Evolutionary conservation across 2,113 vertebrate species (phyloP).

Genomic region (Nothoprocta perdicaria): DNA sequence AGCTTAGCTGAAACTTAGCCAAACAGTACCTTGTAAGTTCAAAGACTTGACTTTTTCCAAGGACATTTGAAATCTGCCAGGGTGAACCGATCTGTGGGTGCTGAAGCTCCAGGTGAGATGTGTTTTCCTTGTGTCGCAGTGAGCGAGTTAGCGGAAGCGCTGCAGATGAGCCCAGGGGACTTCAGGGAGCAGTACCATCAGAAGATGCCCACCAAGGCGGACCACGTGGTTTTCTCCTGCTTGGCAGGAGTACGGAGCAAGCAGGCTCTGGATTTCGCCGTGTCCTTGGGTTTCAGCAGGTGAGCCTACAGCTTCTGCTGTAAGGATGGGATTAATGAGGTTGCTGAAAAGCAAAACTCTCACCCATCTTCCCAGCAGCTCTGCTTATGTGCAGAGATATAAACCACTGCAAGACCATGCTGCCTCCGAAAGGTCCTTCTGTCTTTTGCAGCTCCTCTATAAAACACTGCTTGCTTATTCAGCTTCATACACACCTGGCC

Average conservation of each 20-base stretch:
- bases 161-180: conserved; percentile 83
- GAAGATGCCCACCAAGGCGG: conserved; percentile 83
- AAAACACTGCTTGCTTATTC: neutral
- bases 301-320: conserved; percentile 42
- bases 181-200: conserved; percentile 87
- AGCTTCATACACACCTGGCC: neutral
- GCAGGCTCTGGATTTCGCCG: conserved; percentile 80
- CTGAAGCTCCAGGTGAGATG: neutral
- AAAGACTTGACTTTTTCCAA: neutral
- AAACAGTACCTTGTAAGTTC: neutral
- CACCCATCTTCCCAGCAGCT: neutral
- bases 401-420: neutral
- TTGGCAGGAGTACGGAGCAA: conserved; percentile 88
- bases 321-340: neutral
- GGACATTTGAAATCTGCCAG: neutral
- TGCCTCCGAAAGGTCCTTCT: neutral
- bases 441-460: neutral
- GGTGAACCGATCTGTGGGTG: neutral
- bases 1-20: neutral
- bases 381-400: neutral
- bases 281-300: conserved; percentile 88
- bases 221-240: conserved; percentile 89
- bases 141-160: conserved; percentile 83
- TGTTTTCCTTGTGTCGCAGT: conserved; percentile 75
- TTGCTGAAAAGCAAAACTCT: accelerated